phyloP scores from a whole-genome alignment of 2,113 vertebrate genomes.

The Alexandromys fortis region DNA sequence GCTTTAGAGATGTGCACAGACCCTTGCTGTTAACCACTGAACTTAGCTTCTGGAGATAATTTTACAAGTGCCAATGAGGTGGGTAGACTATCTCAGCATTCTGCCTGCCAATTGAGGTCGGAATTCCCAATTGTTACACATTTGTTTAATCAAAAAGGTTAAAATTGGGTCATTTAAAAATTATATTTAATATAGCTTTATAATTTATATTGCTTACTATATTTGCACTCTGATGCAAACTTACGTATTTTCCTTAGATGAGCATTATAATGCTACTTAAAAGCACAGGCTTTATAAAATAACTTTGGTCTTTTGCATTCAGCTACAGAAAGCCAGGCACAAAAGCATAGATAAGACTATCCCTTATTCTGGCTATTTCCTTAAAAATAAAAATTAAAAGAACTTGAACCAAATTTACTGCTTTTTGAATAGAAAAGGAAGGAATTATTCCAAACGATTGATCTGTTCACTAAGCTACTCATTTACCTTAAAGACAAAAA shows the following conservation, averaged over 20 bases:
- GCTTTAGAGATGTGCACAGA: no score
- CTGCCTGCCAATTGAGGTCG: rapidly evolving
- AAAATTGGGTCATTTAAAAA: slow-evolving; percentile 67
- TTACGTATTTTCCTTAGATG: slow-evolving; percentile 66
- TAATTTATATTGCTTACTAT: slow-evolving; percentile 73
- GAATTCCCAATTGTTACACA: not conserved
- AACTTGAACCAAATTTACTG: slow-evolving; percentile 72
- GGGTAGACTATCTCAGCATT: not conserved
- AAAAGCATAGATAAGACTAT: slow-evolving; percentile 61
- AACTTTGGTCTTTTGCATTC: slow-evolving; percentile 70
- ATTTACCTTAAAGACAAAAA: slow-evolving; percentile 77
- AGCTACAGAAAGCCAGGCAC: slow-evolving; percentile 66
- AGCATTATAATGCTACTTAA: slow-evolving; percentile 38
- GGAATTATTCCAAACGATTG: slow-evolving; percentile 62
- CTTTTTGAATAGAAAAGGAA: slow-evolving; percentile 59
- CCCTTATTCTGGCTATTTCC: slow-evolving; percentile 58
- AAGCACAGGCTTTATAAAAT: slow-evolving; percentile 65
- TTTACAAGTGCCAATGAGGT: not conserved
- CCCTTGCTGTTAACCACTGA: not conserved
- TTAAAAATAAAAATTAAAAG: slow-evolving; percentile 44
- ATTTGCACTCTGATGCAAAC: slow-evolving; percentile 56
- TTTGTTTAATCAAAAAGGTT: slow-evolving; percentile 48
- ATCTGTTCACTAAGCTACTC: slow-evolving; percentile 43
- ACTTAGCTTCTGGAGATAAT: not conserved
- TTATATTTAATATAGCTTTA: slow-evolving; percentile 48